phyloP scores from a whole-genome alignment of 2,113 vertebrate genomes.

The Eubucco bourcierii region DNA sequence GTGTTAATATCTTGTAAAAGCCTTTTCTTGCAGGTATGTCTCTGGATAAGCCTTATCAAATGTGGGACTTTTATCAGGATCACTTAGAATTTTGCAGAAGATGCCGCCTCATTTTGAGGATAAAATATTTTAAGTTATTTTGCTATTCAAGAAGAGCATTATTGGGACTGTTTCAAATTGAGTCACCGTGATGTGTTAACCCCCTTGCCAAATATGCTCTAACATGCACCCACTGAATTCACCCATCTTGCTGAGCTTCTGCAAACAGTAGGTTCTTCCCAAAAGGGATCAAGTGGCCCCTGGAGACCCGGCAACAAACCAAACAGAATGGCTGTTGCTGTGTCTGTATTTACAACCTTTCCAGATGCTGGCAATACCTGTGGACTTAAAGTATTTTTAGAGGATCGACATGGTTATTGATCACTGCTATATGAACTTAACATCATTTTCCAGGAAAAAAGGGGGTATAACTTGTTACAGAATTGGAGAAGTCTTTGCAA shows the following conservation, averaged over 20 bases:
- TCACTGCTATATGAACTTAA: conserved; percentile 89
- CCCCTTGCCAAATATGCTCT: conserved; percentile 85
- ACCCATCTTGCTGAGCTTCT: conserved; percentile 85
- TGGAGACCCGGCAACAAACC: conserved; percentile 90
- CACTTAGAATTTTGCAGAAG: conserved; percentile 91
- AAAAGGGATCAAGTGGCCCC: conserved; percentile 84
- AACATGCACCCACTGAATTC: conserved; percentile 84
- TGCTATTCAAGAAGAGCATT: conserved; percentile 91
- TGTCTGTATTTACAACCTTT: conserved; percentile 83
- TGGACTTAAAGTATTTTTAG: conserved; percentile 90
- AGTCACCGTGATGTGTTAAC: conserved; percentile 84
- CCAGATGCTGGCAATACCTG: conserved; percentile 87
- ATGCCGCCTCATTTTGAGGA: conserved; percentile 90
- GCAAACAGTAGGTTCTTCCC: conserved; percentile 86
- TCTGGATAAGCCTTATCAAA: conserved; percentile 89
- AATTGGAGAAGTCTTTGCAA: conserved; percentile 88
- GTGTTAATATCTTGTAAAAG: conserved; percentile 91
- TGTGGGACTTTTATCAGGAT: conserved; percentile 91
- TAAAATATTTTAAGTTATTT: conserved; percentile 86
- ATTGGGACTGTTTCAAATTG: conserved; percentile 88
- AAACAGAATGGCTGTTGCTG: conserved; percentile 86
- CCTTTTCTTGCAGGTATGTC: conserved; percentile 94
- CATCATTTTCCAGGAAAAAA: conserved; percentile 81
- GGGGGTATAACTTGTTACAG: conserved; percentile 84
- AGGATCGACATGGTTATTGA: conserved; percentile 88